Evolutionary conservation across 2,888 invertebrate genomes (phyloP), one percentile per base, ranked within the genome.

Genomic region (Apotomis capreana): DNA sequence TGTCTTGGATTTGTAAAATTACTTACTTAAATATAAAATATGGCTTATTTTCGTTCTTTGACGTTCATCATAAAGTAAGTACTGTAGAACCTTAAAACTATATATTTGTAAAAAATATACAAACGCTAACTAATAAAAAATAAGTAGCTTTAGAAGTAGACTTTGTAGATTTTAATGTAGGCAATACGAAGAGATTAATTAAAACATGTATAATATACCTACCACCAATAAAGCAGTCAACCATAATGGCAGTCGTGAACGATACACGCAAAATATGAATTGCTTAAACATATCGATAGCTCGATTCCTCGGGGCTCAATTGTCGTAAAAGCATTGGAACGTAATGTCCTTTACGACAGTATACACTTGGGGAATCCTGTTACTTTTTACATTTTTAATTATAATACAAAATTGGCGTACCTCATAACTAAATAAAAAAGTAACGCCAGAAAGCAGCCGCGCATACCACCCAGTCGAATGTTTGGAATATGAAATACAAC

Each of bases 1-100:
- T 72, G 72, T 72, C 72, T 68, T 68, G 67, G 67, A 67, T 70
- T 70, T 70, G 67, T 72, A 72, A 72, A 72, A 72, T 72, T 72
- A 72, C 64, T 54, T 70, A 64, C 72, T 68, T 72, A 72, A 68
- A 68, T 68, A 72, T 72, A 72, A 72, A 72, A 68, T 72, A 72
- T 72, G 72, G 72, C 72, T 72, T 63, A 72, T 70, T 68, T 68
- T 72, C 72, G 72, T 72, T 72, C 72, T 72, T 72, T 72, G 72
- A 70, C 72, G 68, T 72, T 68, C 68, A 68, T 62, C 57, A 57
- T 62, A 62, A 72, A 72, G 68, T 72, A 72, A 72, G 72, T 72
- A 72, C 72, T 68, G 68, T 63, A 61, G 67, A 71, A 63, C 13
- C 63, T 72, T 72, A 72, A 13, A 58, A 62, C 68, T 68, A 72